Conservation (phyloP, 2,888 invertebrate genomes). For the Timema podura region DNA sequence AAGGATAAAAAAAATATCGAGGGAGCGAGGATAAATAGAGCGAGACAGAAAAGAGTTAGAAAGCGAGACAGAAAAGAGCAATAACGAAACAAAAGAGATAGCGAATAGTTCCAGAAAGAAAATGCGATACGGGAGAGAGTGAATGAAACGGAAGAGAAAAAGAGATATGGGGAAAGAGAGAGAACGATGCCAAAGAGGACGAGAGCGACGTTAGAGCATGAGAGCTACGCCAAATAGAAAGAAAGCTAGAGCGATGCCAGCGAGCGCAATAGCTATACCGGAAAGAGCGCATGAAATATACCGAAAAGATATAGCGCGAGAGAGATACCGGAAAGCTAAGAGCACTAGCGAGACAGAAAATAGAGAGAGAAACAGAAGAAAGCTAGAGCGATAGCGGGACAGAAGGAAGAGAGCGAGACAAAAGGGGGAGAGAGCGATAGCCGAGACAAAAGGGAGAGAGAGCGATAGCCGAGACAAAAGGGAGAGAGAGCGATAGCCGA, state of each 20-base stretch:
- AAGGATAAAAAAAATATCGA: background rate
- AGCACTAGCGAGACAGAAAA: background rate
- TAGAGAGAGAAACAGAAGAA: too few species aligned
- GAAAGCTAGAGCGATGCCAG: too few species aligned
- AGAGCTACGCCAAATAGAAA: too few species aligned
- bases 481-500: background rate
- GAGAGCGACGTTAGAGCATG: too few species aligned
- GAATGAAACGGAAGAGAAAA: background rate
- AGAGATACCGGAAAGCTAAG: background rate
- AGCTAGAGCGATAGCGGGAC: background rate
- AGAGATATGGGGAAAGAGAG: constrained; percentile 1
- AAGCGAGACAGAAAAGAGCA: background rate
- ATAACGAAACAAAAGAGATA: background rate
- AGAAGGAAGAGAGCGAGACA: too few species aligned
- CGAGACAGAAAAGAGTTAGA: background rate
- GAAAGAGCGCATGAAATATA: too few species aligned
- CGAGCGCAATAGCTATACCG: too few species aligned
- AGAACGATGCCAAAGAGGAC: constrained; percentile 1
- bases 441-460: background rate
- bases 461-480: background rate
- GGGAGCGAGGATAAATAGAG: background rate
- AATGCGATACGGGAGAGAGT: background rate
- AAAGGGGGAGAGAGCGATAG: constrained; percentile 2
- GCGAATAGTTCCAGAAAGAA: background rate
- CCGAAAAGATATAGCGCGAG: background rate